Evolutionary conservation across 2,113 vertebrate genomes (phyloP).

Genomic region (Zingel zingel): DNA sequence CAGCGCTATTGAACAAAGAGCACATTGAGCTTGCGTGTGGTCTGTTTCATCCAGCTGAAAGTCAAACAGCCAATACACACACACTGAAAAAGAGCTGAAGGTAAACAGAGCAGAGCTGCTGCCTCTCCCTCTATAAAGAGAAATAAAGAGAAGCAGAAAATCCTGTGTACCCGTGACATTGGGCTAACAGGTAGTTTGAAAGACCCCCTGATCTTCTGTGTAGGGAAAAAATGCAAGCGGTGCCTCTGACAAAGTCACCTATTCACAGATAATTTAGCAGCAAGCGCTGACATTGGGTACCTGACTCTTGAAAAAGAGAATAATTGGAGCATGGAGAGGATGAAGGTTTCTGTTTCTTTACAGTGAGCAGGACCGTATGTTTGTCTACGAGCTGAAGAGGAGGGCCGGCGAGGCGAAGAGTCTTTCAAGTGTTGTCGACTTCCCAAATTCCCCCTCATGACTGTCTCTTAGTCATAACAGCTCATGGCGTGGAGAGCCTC

Average conservation of each 20-base stretch:
- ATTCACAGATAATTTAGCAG: slow-evolving; percentile 17
- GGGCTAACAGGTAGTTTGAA: slow-evolving; percentile 23
- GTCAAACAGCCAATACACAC: slow-evolving; percentile 2
- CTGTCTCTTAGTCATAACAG: slow-evolving; percentile 21
- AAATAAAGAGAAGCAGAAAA: not conserved
- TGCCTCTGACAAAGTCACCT: slow-evolving; percentile 28
- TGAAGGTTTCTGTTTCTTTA: slow-evolving; percentile 31
- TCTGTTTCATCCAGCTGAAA: slow-evolving; percentile 33
- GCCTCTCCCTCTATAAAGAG: not conserved
- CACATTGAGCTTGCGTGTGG: slow-evolving; percentile 8
- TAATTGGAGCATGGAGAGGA: slow-evolving; percentile 15
- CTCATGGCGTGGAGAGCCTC: slow-evolving; percentile 16
- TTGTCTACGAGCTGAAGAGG: slow-evolving; percentile 10
- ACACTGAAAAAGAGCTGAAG: not conserved
- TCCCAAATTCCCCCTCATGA: slow-evolving; percentile 4
- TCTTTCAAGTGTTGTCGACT: not conserved
- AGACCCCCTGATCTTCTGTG: slow-evolving; percentile 18
- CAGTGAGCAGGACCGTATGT: slow-evolving; percentile 2
- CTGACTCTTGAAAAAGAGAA: slow-evolving; percentile 10
- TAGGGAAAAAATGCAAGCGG: not conserved
- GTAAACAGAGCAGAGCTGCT: slow-evolving; percentile 12
- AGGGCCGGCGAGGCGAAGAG: not conserved
- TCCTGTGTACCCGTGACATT: not conserved
- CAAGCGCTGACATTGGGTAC: slow-evolving; percentile 6
- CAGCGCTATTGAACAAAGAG: slow-evolving; percentile 9